Evolutionary conservation across 2,888 invertebrate genomes (phyloP).

Genomic region (Diogma glabrata): DNA sequence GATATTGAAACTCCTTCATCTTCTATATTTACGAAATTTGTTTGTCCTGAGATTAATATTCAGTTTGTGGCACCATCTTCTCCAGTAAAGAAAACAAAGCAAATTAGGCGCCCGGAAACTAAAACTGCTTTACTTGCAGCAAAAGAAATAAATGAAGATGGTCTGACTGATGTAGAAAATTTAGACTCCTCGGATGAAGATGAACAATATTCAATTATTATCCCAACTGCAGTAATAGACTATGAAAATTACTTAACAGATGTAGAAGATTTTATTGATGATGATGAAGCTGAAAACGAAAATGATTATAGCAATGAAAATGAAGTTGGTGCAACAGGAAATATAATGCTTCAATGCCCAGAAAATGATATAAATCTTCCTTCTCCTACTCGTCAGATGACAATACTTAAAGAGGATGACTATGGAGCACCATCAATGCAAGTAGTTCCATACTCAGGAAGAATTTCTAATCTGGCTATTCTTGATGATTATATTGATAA

Average conservation of each 20-base stretch:
- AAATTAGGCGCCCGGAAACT: neutral
- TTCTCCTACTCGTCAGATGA: slow-evolving; percentile 36
- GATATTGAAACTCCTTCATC: slow-evolving; percentile 7
- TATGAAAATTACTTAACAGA: slow-evolving; percentile 26
- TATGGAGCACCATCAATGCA: slow-evolving; percentile 36
- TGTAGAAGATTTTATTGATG: slow-evolving; percentile 29
- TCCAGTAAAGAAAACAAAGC: slow-evolving; percentile 10
- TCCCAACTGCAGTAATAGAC: slow-evolving; percentile 24
- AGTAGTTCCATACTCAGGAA: slow-evolving; percentile 37
- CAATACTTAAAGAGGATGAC: slow-evolving; percentile 34
- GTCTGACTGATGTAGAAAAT: slow-evolving; percentile 38
- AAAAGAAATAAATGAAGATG: slow-evolving; percentile 12
- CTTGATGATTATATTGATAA: slow-evolving; percentile 24
- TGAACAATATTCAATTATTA: slow-evolving; percentile 29
- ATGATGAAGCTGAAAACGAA: slow-evolving; percentile 25
- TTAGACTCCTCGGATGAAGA: slow-evolving; percentile 27
- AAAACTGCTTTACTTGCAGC: neutral
- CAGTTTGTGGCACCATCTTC: slow-evolving; percentile 24
- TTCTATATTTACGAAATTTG: neutral
- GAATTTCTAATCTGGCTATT: slow-evolving; percentile 28
- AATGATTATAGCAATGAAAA: slow-evolving; percentile 20
- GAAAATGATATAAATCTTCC: slow-evolving; percentile 30
- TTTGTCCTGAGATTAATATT: slow-evolving; percentile 27
- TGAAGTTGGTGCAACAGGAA: slow-evolving; percentile 17
- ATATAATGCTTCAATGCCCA: too few relatives aligned